Base-by-base conservation (phyloP, 2,888 invertebrate species). In the Acleris holmiana region DNA sequence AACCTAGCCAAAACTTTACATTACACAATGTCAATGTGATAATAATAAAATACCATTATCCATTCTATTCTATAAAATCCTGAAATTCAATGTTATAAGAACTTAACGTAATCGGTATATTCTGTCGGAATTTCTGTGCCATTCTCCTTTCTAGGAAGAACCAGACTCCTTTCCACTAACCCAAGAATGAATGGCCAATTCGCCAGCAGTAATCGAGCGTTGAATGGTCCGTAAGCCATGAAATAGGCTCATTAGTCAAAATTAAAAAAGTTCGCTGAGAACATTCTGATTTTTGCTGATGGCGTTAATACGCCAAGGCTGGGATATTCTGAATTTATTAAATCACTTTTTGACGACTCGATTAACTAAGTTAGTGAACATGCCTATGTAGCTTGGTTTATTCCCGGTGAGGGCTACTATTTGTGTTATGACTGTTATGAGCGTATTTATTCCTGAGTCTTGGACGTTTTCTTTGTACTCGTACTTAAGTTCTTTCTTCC, bases 181-280 rank as follows among this genome's bases (percentile, higher is more conserved):
- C 74, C 76, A 71, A 75, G 82, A 80, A 90, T 87, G 84, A 85
- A 90, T 90, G 84, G 83, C 82, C 89, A 90, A 91, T 90, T 84
- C 86, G 78, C 79, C 78, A 77, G 79, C 80, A 54, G 84, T 88
- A 91, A 90, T 89, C 86, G 88, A 88, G 80, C 89, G 83, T 80
- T 77, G 84, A 84, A 89, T 85, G 80, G 85, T 81, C 82, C 84
- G 79, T 78, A 80, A 80, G 80, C 82, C 88, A 88, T 89, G 88
- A 88, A 89, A 90, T 89, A 84, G 86, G 84, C 85, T 84, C 78
- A 84, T 84, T 77, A 55, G 49, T 59, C 59, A 59, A 65, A 65
- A 60, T 59, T 59, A 65, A 65, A 63, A 65, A 60, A 58, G 58
- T 63, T 55, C 47, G 54, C 41, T 15, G 3, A 6, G 7, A 41